Percentiles rank a stretch among this genome's conserved stretches.
Evolutionary conservation across 2,888 invertebrate species (phyloP).

Genomic region (Rhingia campestris): DNA sequence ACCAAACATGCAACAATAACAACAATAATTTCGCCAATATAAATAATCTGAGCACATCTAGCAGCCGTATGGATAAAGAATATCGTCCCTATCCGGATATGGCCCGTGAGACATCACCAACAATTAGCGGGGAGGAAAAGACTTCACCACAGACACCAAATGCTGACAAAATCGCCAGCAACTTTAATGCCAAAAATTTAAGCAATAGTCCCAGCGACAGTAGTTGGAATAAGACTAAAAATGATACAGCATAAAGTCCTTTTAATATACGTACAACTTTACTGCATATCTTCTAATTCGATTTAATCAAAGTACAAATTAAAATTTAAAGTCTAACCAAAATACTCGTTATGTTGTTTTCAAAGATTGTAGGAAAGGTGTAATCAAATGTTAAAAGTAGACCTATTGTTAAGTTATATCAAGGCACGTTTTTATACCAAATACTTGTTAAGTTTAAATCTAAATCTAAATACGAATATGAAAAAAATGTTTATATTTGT

Average conservation of each 20-base stretch:
- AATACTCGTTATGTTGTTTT: constrained; percentile 63
- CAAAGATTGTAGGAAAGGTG: constrained; percentile 17
- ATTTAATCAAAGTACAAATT: constrained; percentile 72
- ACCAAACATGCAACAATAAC: constrained; percentile 60
- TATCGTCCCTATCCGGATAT: constrained; percentile 47
- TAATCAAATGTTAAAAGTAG: constrained; percentile 15
- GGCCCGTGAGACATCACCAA: constrained; percentile 33
- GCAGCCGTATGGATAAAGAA: constrained; percentile 59
- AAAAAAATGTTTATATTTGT: constrained; percentile 55
- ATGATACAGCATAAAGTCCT: constrained; percentile 53
- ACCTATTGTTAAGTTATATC: constrained; percentile 11
- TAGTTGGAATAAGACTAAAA: constrained; percentile 74
- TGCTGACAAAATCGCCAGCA: constrained; percentile 75
- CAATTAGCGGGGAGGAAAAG: constrained; percentile 45
- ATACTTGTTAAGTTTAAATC: constrained; percentile 31
- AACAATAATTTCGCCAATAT: constrained; percentile 70
- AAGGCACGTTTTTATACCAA: constrained; percentile 19
- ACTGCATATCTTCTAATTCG: constrained; percentile 53
- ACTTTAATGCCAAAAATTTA: constrained; percentile 35
- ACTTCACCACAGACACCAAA: constrained; percentile 64
- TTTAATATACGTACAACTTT: neutral
- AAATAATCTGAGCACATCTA: constrained; percentile 72
- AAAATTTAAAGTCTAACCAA: constrained; percentile 57
- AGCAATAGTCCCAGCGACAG: constrained; percentile 53
- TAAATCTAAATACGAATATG: too few relatives aligned